Base-by-base conservation (phyloP, 2,888 invertebrate species). In the Odontocerum albicorne region DNA sequence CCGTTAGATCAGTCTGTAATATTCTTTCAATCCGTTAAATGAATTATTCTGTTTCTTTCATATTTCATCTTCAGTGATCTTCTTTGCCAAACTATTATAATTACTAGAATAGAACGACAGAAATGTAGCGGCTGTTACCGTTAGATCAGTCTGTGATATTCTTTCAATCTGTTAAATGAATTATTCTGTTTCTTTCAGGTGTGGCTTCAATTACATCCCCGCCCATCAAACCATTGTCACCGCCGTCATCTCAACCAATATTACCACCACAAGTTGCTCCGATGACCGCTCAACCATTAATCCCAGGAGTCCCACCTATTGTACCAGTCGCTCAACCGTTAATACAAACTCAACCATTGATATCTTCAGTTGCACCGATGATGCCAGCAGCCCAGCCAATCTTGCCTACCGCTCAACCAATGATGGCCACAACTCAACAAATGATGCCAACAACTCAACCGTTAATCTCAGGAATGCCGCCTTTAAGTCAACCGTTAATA, bases 261-360 rank as follows among this genome's bases (percentile, higher is more conserved):
- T 67, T 66, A 66, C 71, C 72, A 27, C 40, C 20, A 12, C 13
- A 16, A 0, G 73, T 74, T 0, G 72, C 73, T 71, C 74, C 71
- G 0, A 63, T 68, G 21, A 16, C 36, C 10, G 15, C 44, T 15
- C 64, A 62, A 42, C 59, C 64, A 7, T 31, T 63, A 17, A 62
- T 63, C 21, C 27, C 49, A 2, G 36, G 49, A 3, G 35, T 27
- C 8, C 52, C 55, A 38, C 39, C 54, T 4, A 47, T 58, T 31
- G 56, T 55, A 7, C 43, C 40, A 2, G 17, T 27, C 10, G 33
- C 35, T 32, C 63, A 57, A 45, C 60, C 64, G 12, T 32, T 51
- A 22, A 54, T 59, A 13, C 50, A 50, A 20, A 15, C 15, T 3
- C 63, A 63, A 47, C 61, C 63, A 10, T 42, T 64, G 17, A 63